A percentile compares a stretch with the other conserved stretches of the same genome.
These are phyloP conservation scores for Lordiphosa clarofinis DNA, from an alignment of 1,140 invertebrate genomes.

Conservation along the genomic window DNA sequence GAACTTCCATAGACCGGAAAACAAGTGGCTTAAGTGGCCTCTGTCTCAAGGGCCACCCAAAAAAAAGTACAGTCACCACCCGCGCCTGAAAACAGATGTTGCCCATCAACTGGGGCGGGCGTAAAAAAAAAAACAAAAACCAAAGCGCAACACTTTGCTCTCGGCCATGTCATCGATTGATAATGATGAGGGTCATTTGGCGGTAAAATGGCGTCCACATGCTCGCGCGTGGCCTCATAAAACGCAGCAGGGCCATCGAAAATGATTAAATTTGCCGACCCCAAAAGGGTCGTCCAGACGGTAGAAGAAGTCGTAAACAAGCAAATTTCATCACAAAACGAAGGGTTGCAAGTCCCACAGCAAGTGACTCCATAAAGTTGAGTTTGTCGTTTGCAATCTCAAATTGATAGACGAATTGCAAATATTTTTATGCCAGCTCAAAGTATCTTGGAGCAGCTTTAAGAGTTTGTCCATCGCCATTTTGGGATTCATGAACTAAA, in stretches of 20 bases:
- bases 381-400: no score
- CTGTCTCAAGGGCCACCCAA: slow-evolving; percentile 26
- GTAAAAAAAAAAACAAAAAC: no score
- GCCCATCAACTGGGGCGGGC: slow-evolving; percentile 6
- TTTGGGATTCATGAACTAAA: no score
- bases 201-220: slow-evolving; percentile 28
- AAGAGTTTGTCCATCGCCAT: no score
- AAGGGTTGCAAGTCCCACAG: no score
- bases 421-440: no score
- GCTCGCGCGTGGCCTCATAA: slow-evolving; percentile 33
- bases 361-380: no score
- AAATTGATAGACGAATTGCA: no score
- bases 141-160: slow-evolving; percentile 27
- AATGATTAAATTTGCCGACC: slow-evolving; percentile 46
- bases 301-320: no score
- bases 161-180: slow-evolving; percentile 42
- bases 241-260: slow-evolving; percentile 36
- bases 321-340: no score
- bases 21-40: slow-evolving; percentile 3
- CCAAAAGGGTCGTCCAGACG: neutral
- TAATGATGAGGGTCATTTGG: slow-evolving; percentile 66
- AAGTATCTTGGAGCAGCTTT: no score
- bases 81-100: neutral
- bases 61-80: slow-evolving; percentile 6
- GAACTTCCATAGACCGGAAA: slow-evolving; percentile 2